Evolutionary conservation across 1,140 invertebrate species (phyloP).

Genomic region (Anastatus disparis): DNA sequence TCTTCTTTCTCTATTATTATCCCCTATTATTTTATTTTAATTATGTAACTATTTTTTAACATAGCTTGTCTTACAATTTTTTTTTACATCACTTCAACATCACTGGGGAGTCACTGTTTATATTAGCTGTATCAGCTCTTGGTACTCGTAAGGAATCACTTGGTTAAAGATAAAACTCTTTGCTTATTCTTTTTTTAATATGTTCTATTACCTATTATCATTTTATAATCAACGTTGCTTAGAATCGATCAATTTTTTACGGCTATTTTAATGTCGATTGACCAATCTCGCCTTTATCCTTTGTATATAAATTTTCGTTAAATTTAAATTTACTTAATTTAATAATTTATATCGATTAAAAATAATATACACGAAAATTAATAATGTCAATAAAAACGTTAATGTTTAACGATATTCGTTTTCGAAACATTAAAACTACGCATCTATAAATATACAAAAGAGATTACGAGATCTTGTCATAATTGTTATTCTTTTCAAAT

Average conservation of each 20-base stretch:
- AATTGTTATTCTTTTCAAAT: slow-evolving; percentile 15
- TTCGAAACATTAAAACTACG: slow-evolving; percentile 21
- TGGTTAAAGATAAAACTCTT: slow-evolving; percentile 37
- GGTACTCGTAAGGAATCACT: slow-evolving; percentile 31
- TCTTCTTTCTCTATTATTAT: slow-evolving; percentile 11
- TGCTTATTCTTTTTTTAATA: background rate
- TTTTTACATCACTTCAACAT: slow-evolving; percentile 18
- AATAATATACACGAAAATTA: slow-evolving; percentile 10
- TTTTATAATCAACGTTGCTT: background rate
- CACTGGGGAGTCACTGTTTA: slow-evolving; percentile 14
- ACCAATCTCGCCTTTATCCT: slow-evolving; percentile 17
- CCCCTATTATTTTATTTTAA: slow-evolving; percentile 7
- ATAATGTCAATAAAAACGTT: slow-evolving; percentile 15
- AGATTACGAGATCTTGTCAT: slow-evolving; percentile 24
- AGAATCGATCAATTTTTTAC: background rate
- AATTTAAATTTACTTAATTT: slow-evolving; percentile 7
- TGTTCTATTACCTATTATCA: background rate
- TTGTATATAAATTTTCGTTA: slow-evolving; percentile 1
- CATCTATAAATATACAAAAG: slow-evolving; percentile 40
- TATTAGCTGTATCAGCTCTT: slow-evolving; percentile 7
- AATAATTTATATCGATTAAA: slow-evolving; percentile 16
- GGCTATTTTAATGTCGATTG: background rate
- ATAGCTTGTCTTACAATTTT: slow-evolving; percentile 14
- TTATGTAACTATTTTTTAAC: slow-evolving; percentile 8
- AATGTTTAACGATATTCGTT: slow-evolving; percentile 5